These are phyloP conservation scores for Catocala nupta DNA, from an alignment of 2,888 invertebrate species.

Conservation along the genomic window DNA sequence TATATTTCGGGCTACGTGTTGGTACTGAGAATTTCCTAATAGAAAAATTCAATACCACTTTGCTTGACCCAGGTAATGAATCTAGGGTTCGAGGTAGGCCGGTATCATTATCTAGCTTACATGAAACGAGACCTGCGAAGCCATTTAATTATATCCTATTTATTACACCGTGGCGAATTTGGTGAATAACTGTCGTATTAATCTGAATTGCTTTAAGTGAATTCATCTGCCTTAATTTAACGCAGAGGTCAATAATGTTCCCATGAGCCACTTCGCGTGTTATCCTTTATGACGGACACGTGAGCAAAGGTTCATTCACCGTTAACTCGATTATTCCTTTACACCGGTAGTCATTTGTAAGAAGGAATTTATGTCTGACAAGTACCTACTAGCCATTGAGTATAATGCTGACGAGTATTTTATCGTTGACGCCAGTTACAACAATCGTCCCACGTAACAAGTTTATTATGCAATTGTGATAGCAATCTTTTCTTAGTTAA, in stretches of 20 bases:
- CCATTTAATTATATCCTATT: no score
- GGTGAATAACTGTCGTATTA: conserved; percentile 18
- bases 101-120: no score
- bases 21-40: no score
- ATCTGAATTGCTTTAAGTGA: conserved; percentile 42
- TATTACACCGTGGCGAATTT: no score
- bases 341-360: conserved; percentile 46
- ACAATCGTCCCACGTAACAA: conserved; percentile 14
- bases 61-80: no score
- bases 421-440: conserved; percentile 9
- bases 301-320: conserved; percentile 64
- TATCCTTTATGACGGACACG: conserved; percentile 29
- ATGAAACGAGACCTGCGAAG: no score
- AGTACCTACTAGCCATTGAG: conserved; percentile 20
- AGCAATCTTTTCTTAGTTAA: no score
- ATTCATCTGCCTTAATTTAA: conserved; percentile 37
- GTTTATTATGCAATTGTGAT: conserved; percentile 23
- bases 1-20: no score
- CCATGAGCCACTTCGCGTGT: conserved; percentile 25
- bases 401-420: conserved; percentile 18
- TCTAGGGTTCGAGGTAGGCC: no score
- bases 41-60: no score
- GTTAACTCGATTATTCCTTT: conserved; percentile 58
- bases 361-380: conserved; percentile 45
- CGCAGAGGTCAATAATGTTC: conserved; percentile 45